These are phyloP conservation scores for Fukomys damarensis DNA, from an alignment of 2,113 vertebrate species.

Conservation along the genomic window DNA sequence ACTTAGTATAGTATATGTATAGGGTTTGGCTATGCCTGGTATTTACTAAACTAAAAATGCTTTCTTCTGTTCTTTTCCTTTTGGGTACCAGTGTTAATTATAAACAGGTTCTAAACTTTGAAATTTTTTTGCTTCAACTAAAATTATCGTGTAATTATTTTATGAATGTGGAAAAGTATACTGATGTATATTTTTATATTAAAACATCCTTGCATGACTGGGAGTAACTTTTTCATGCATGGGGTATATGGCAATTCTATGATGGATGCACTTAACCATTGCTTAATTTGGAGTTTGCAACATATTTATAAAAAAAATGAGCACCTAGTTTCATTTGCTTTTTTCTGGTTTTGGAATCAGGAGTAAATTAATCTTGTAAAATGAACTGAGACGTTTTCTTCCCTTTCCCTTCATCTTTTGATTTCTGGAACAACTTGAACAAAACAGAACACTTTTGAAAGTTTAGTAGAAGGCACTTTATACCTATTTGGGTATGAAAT, in stretches of 20 bases:
- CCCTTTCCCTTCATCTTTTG: not conserved
- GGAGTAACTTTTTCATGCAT: not conserved
- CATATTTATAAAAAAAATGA: not conserved
- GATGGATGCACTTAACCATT: not conserved
- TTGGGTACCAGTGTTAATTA: not conserved
- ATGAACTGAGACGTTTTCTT: not conserved
- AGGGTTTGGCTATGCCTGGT: not conserved
- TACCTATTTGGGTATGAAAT: not conserved
- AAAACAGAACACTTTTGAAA: slow-evolving; percentile 2
- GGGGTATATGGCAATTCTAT: not conserved
- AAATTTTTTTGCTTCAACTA: not conserved
- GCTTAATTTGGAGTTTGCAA: not conserved
- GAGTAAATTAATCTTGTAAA: not conserved
- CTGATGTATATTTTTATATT: not conserved
- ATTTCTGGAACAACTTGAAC: not conserved
- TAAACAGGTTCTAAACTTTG: not conserved
- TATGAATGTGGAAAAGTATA: not conserved
- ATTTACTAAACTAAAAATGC: not conserved
- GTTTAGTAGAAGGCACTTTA: not conserved
- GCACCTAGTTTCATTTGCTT: not conserved
- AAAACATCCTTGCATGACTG: not conserved
- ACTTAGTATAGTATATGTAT: not conserved
- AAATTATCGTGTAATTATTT: not conserved
- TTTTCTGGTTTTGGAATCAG: not conserved
- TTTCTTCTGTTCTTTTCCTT: not conserved